Percentiles rank a stretch among this genome's conserved stretches.
Conservation (phyloP, 2,888 invertebrate genomes). For the Amitus sp. region DNA sequence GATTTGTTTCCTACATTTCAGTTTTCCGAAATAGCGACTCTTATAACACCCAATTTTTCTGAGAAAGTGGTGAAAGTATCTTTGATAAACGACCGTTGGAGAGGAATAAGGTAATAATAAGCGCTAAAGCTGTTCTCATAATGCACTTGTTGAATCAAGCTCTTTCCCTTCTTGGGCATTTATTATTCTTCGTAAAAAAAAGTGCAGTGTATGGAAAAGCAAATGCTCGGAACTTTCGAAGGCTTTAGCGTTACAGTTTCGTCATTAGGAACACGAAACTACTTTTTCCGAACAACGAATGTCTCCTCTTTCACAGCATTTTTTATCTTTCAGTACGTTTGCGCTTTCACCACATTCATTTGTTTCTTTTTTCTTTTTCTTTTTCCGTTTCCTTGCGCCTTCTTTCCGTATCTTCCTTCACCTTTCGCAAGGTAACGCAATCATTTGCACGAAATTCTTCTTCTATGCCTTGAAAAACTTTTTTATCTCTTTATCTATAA, state of each 20-base stretch:
- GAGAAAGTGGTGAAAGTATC: too few relatives aligned
- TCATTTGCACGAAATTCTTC: not conserved
- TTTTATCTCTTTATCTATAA: too few relatives aligned
- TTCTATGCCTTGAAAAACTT: not conserved
- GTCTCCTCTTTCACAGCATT: constrained; percentile 24
- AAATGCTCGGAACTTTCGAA: constrained; percentile 18
- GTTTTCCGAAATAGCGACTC: too few relatives aligned
- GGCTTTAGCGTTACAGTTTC: constrained; percentile 15
- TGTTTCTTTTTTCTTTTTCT: constrained; percentile 17
- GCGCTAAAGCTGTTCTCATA: not conserved
- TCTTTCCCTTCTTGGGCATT: not conserved
- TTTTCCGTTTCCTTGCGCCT: constrained; percentile 9
- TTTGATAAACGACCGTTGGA: too few relatives aligned
- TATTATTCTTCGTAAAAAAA: not conserved
- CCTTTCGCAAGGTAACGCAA: not conserved
- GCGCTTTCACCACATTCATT: constrained; percentile 20
- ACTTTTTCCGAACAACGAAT: not conserved
- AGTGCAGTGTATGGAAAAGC: constrained; percentile 12
- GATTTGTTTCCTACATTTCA: constrained; percentile 7
- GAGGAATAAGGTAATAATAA: too few relatives aligned
- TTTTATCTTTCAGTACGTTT: constrained; percentile 30
- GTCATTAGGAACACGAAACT: constrained; percentile 26
- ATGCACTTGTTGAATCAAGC: not conserved
- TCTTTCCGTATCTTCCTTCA: not conserved
- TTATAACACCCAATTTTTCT: not conserved